Conservation (phyloP, 2,888 invertebrate species). For the Campoplex capitator region DNA sequence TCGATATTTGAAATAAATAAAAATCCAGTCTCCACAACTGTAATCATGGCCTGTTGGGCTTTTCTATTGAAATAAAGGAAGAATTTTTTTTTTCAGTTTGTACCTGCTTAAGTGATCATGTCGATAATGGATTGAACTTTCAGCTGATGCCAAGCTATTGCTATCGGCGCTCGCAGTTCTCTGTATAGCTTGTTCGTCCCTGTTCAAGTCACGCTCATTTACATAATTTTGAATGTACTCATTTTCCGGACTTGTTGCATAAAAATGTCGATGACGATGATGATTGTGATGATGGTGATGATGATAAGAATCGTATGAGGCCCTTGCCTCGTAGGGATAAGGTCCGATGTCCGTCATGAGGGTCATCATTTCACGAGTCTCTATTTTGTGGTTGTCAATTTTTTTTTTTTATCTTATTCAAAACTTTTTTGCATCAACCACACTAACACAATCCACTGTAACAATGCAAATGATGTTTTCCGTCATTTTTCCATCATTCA, state of each 20-base stretch:
- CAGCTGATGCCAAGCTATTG: slow-evolving; percentile 75
- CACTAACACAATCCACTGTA: not conserved
- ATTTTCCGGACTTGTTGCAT: slow-evolving; percentile 71
- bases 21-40: no score
- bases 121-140: slow-evolving; percentile 75
- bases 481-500: not conserved
- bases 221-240: slow-evolving; percentile 75
- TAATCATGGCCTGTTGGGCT: no score
- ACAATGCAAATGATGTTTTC: not conserved
- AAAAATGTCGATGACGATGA: slow-evolving; percentile 72
- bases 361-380: slow-evolving; percentile 81
- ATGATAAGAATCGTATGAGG: slow-evolving; percentile 79
- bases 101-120: slow-evolving; percentile 76
- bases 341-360: slow-evolving; percentile 83
- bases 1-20: no score
- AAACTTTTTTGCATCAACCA: not conserved
- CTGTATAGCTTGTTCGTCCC: slow-evolving; percentile 76
- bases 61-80: no score
- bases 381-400: not conserved
- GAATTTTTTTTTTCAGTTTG: not conserved
- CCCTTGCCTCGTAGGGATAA: slow-evolving; percentile 80
- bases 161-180: slow-evolving; percentile 77
- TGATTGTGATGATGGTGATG: slow-evolving; percentile 69
- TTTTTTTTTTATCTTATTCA: not conserved
- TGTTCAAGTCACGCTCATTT: slow-evolving; percentile 63